Evolutionary conservation across 2,113 vertebrate species (phyloP).

Genomic region (Circaetus cinerascens): DNA sequence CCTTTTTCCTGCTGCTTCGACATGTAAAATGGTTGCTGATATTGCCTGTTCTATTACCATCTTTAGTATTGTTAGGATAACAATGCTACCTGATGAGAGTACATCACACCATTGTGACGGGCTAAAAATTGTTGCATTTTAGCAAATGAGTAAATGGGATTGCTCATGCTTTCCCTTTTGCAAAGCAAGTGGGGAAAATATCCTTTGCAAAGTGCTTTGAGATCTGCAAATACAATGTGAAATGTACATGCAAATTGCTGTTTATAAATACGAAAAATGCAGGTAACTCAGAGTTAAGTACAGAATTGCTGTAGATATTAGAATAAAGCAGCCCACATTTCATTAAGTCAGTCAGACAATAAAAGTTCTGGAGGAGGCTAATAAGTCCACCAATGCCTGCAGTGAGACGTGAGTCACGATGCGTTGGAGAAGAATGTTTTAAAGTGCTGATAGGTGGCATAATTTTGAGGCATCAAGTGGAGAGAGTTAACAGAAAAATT

Average conservation of each 20-base stretch:
- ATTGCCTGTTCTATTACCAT: not conserved
- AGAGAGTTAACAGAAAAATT: not conserved
- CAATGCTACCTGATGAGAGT: not conserved
- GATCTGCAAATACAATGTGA: not conserved
- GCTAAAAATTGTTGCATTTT: not conserved
- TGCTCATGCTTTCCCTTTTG: not conserved
- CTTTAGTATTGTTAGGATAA: not conserved
- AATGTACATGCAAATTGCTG: not conserved
- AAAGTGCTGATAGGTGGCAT: not conserved
- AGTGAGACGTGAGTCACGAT: not conserved
- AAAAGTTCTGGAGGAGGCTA: not conserved
- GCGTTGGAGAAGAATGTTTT: not conserved
- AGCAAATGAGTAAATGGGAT: not conserved
- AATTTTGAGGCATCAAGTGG: not conserved
- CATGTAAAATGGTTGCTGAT: not conserved
- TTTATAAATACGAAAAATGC: not conserved
- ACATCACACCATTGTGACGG: not conserved
- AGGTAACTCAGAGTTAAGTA: not conserved
- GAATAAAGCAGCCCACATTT: not conserved
- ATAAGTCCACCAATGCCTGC: not conserved
- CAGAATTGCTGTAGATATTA: not conserved
- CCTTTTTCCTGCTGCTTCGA: not conserved
- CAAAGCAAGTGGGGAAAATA: not conserved
- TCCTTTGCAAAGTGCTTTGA: not conserved
- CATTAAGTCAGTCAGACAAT: not conserved